These are phyloP conservation scores for Shargacucullia verbasci DNA, from an alignment of 2,888 invertebrate genomes.

Conservation along the genomic window DNA sequence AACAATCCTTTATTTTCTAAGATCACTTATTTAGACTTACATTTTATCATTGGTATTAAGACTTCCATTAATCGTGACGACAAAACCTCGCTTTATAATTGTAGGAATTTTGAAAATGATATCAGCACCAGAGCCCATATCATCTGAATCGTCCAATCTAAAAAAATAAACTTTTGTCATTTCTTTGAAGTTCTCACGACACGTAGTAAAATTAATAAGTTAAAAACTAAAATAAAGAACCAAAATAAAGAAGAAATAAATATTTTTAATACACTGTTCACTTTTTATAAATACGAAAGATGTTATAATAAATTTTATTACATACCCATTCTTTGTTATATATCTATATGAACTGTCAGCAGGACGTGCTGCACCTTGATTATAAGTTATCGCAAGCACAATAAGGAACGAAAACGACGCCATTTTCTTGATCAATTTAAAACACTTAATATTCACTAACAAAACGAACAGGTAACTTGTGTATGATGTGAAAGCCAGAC, in stretches of 20 bases:
- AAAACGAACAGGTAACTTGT: constrained; percentile 44
- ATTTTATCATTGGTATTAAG: constrained; percentile 29
- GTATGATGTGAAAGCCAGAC: constrained; percentile 47
- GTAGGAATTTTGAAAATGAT: constrained; percentile 43
- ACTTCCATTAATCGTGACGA: constrained; percentile 48
- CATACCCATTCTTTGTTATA: constrained; percentile 43
- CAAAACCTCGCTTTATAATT: constrained; percentile 23
- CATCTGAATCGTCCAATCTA: constrained; percentile 34
- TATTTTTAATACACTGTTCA: neutral
- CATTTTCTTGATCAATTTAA: constrained; percentile 52
- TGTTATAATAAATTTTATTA: constrained; percentile 12
- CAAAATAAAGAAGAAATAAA: neutral
- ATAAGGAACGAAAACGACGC: constrained; percentile 51
- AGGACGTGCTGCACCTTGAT: constrained; percentile 60
- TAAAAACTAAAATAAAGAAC: too few species aligned
- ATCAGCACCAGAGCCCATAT: constrained; percentile 9
- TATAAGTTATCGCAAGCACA: constrained; percentile 58
- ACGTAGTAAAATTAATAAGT: neutral
- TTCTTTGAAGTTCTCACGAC: constrained; percentile 9
- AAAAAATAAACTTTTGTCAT: constrained; percentile 14
- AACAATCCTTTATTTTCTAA: neutral
- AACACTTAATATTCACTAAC: constrained; percentile 39
- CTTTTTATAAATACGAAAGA: neutral
- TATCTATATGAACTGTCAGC: constrained; percentile 27
- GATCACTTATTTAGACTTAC: constrained; percentile 45